Evolutionary conservation across 2,797 vertebrate species (phyloP).

Genomic region (Sebastiscus albofasciatus): DNA sequence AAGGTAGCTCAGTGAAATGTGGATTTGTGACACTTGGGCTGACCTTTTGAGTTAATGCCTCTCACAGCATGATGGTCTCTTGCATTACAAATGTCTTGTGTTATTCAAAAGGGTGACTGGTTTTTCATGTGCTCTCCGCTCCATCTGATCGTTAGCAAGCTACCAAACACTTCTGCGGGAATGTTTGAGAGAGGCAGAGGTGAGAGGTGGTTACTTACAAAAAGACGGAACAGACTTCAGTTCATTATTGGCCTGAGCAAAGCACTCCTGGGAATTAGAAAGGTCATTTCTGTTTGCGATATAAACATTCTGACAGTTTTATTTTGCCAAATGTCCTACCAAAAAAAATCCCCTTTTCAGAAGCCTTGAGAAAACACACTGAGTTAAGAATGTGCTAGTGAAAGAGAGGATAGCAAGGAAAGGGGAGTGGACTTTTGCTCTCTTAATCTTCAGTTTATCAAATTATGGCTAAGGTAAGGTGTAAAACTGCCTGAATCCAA

Average conservation of each 20-base stretch:
- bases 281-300: neutral
- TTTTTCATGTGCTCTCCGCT: slow-evolving; percentile 2
- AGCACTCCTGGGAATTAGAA: neutral
- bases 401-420: neutral
- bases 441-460: neutral
- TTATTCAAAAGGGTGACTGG: slow-evolving; percentile 4
- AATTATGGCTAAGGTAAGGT: neutral
- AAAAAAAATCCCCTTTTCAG: neutral
- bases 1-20: slow-evolving; percentile 12
- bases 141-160: slow-evolving; percentile 10
- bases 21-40: slow-evolving; percentile 37
- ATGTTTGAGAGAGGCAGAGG: neutral
- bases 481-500: neutral
- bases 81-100: slow-evolving; percentile 13
- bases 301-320: neutral
- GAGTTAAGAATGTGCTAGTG: neutral
- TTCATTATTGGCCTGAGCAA: slow-evolving; percentile 1
- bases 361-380: neutral
- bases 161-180: slow-evolving; percentile 6
- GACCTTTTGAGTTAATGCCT: slow-evolving; percentile 48
- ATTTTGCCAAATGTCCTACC: neutral
- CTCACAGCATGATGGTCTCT: slow-evolving; percentile 7
- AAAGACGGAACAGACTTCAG: neutral
- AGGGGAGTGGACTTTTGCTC: neutral
- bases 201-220: slow-evolving; percentile 7